phyloP scores from a whole-genome alignment of 2,888 invertebrate genomes.

The Sphecodes monilicornis region DNA sequence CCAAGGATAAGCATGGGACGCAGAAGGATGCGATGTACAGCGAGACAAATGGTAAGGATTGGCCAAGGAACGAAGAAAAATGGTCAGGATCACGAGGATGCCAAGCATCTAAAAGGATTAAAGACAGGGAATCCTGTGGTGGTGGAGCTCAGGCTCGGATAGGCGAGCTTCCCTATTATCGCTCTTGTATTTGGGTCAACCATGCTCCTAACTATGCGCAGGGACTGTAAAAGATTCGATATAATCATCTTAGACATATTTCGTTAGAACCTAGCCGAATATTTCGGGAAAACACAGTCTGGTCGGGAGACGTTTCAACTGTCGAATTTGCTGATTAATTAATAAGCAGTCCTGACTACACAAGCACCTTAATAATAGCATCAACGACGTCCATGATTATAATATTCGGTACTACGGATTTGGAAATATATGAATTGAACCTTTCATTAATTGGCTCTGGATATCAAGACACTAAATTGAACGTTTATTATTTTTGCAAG shows the following conservation, averaged over 20 bases:
- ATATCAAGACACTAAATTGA: neutral
- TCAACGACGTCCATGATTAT: neutral
- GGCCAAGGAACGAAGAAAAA: constrained; percentile 48
- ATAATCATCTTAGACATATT: neutral
- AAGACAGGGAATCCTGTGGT: constrained; percentile 18
- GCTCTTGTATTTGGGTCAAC: constrained; percentile 53
- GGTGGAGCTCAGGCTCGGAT: constrained; percentile 19
- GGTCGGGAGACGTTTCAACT: neutral
- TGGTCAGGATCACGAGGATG: constrained; percentile 31
- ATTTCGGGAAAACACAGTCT: neutral
- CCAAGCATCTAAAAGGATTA: constrained; percentile 52
- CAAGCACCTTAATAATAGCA: neutral
- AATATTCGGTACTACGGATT: neutral
- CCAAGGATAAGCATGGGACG: constrained; percentile 15
- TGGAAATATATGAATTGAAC: too few relatives aligned
- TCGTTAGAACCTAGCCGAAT: neutral
- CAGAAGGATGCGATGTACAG: neutral
- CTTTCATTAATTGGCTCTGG: neutral
- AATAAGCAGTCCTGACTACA: neutral
- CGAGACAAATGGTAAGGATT: constrained; percentile 34
- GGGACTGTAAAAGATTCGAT: neutral
- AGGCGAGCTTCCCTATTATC: constrained; percentile 44
- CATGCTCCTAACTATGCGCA: constrained; percentile 28
- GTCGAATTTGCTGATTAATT: neutral
- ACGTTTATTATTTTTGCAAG: too few relatives aligned